Percentiles rank a stretch among this genome's conserved stretches.
Conservation (phyloP, 2,888 invertebrate species). For the Drosophila diplacantha region DNA sequence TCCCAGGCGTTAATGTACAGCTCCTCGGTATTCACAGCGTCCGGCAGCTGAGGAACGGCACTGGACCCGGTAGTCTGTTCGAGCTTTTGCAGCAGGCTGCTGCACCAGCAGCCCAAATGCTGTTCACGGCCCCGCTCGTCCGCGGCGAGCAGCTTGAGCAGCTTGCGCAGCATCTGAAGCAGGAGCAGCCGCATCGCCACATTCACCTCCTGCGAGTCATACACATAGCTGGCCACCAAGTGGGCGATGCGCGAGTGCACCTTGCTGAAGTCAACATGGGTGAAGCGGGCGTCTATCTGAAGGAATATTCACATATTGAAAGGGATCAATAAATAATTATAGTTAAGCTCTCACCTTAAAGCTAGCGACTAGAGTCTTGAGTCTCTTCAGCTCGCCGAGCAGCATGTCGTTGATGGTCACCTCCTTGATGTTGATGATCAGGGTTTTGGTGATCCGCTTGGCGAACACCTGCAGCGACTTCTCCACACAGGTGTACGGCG, state of each 20-base stretch:
- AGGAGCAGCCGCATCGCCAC: slow-evolving; percentile 50
- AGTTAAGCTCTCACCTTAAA: slow-evolving; percentile 78
- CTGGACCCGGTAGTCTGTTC: slow-evolving; percentile 42
- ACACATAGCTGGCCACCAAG: slow-evolving; percentile 81
- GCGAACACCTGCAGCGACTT: slow-evolving; percentile 83
- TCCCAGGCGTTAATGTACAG: slow-evolving; percentile 82
- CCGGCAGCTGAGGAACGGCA: slow-evolving; percentile 68
- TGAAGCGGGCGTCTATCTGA: slow-evolving; percentile 82
- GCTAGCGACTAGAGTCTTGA: slow-evolving; percentile 83
- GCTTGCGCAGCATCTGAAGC: slow-evolving; percentile 62
- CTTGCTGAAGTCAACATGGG: slow-evolving; percentile 82
- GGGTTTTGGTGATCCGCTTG: slow-evolving; percentile 83
- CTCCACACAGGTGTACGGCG: slow-evolving; percentile 80
- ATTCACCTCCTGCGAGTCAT: slow-evolving; percentile 73
- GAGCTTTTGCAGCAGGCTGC: slow-evolving; percentile 75
- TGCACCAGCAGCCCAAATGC: slow-evolving; percentile 78
- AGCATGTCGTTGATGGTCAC: slow-evolving; percentile 81
- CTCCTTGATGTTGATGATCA: slow-evolving; percentile 81
- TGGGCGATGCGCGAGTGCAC: slow-evolving; percentile 83
- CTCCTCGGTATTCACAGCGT: slow-evolving; percentile 80
- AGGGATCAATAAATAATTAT: too few species aligned
- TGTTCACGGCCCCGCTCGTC: slow-evolving; percentile 74
- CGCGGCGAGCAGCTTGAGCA: slow-evolving; percentile 59
- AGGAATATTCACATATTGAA: neutral
- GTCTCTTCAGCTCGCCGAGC: slow-evolving; percentile 83